phyloP scores from a whole-genome alignment of 2,113 vertebrate genomes.

The Brachyhypopomus occidentalis region DNA sequence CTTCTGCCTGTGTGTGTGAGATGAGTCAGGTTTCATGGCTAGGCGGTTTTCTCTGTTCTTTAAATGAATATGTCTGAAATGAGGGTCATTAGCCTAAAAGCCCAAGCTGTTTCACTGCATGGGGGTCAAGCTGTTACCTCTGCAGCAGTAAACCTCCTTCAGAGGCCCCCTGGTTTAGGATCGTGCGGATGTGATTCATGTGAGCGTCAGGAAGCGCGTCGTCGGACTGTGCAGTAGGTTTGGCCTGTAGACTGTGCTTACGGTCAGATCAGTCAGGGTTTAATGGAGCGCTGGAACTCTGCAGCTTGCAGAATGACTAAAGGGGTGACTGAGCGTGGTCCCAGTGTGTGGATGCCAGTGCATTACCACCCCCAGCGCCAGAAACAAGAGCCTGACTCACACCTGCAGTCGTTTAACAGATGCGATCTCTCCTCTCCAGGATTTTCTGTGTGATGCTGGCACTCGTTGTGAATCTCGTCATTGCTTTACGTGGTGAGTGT shows the following conservation, averaged over 20 bases:
- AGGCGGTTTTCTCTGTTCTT: not conserved
- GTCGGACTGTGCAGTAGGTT: constrained; percentile 16
- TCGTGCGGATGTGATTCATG: not conserved
- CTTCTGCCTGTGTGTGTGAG: too few relatives aligned
- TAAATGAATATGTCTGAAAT: not conserved
- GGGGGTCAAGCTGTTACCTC: not conserved
- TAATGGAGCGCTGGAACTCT: constrained; percentile 33
- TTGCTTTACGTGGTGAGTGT: constrained; percentile 67
- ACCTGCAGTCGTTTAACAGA: constrained; percentile 5
- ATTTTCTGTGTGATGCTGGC: constrained; percentile 58
- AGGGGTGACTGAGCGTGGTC: constrained; percentile 26
- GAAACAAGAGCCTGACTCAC: constrained; percentile 31
- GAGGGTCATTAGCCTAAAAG: not conserved
- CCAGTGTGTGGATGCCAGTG: constrained; percentile 18
- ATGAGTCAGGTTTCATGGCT: not conserved
- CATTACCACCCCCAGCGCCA: not conserved
- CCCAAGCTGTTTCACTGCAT: not conserved
- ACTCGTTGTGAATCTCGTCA: constrained; percentile 48
- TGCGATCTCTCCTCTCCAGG: constrained; percentile 11
- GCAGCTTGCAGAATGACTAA: constrained; percentile 21
- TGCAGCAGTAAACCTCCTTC: not conserved
- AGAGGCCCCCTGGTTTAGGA: not conserved
- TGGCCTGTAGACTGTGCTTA: not conserved
- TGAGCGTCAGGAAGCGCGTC: constrained; percentile 2
- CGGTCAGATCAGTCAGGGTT: constrained; percentile 15